These are phyloP conservation scores for Cephus sareptanus DNA, from an alignment of 2,888 invertebrate species.

Conservation along the genomic window DNA sequence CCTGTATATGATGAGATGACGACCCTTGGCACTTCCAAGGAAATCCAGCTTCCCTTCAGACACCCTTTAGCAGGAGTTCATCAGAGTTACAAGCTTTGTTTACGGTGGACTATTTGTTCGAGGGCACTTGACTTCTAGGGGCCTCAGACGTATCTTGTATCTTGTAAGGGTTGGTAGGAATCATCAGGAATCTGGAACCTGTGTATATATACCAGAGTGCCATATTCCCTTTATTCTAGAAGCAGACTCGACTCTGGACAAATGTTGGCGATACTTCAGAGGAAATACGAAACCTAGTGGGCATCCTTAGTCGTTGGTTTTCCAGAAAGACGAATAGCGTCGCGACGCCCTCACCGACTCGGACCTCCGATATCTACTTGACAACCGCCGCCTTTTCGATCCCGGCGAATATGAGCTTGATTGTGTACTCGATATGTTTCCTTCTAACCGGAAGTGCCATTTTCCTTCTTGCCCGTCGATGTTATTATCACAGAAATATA, in stretches of 20 bases:
- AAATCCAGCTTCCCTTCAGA: not conserved
- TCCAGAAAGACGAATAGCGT: conserved; percentile 8
- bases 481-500: not conserved
- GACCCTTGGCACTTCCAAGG: not conserved
- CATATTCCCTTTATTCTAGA: no score
- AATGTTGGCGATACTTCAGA: conserved; percentile 17
- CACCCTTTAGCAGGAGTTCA: not conserved
- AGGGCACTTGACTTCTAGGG: conserved; percentile 18
- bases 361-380: not conserved
- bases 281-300: conserved; percentile 15
- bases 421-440: not conserved
- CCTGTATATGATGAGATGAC: not conserved
- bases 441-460: not conserved
- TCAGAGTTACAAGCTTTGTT: conserved; percentile 32
- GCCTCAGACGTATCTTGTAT: not conserved
- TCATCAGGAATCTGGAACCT: not conserved
- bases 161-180: not conserved
- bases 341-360: not conserved
- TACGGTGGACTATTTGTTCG: conserved; percentile 39
- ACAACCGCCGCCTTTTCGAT: not conserved
- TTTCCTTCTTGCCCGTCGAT: not conserved
- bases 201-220: no score
- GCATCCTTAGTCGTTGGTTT: conserved; percentile 8
- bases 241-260: conserved; percentile 5
- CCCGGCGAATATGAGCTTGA: not conserved